Base-by-base conservation (phyloP, 2,797 vertebrate genomes). In the Telmatherina bonti region DNA sequence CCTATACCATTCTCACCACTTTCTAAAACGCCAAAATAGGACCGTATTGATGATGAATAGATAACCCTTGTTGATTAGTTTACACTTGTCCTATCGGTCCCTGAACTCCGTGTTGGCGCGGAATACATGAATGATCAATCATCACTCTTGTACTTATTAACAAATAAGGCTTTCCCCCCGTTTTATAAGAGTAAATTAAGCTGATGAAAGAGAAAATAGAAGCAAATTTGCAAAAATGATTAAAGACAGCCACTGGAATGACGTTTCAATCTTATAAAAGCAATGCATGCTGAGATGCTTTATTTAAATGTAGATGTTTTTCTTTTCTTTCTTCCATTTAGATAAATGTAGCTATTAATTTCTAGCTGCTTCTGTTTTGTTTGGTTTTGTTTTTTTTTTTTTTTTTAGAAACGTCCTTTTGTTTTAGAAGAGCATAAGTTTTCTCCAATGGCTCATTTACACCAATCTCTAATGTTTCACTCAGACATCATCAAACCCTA, bases 41-140 rank as follows among this genome's bases (percentile, higher is more conserved):
- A 22, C 13, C 15, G n/a, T n/a, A 1, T 5, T 16, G 6, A 38
- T 38, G 2, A 5, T 5, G 4, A 15, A 15, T 38, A 16, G 13
- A 38, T 38, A 38, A 38, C 4, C 13, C 36, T 4, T 38, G 4
- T 38, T 16, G 16, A 16, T 51, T 12, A 1, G 5, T 55, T 1
- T 4, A 9, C 1, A 5, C 52, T 58, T 70, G 11, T 70, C 65
- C 70, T 13, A 65, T 10, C 0, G 8, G 24, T 12, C 3, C 3
- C 0, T 72, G 63, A 79, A 85, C 5, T 60, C 70, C 59, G 24
- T 76, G 49, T 18, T 66, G 12, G 29, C 38, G 27, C 22, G 16
- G n/a, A 0, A n/a, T 4, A 33, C 22, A 33, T 35, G 52, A 76
- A 52, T 22, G 18, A 68, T 13, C 24, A 27, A 41, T 47, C 20